Evolutionary conservation across 2,113 vertebrate species (phyloP).

Genomic region (Uria aalge): DNA sequence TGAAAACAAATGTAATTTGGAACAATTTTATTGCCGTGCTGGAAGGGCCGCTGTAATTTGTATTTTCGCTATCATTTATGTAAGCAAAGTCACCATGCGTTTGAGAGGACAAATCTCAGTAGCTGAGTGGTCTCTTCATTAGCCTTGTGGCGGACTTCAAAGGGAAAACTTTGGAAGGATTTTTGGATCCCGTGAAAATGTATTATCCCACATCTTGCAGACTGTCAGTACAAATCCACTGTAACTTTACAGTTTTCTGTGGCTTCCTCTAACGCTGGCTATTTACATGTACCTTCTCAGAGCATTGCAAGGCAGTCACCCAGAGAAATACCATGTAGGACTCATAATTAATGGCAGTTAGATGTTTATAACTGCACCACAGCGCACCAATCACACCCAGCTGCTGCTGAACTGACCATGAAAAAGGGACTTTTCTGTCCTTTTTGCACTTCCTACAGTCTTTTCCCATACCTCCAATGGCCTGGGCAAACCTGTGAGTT

Average conservation of each 20-base stretch:
- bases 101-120: not conserved
- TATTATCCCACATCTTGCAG: not conserved
- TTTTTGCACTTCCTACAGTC: not conserved
- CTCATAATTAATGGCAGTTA: not conserved
- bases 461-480: not conserved
- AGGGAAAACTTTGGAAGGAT: not conserved
- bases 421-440: not conserved
- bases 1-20: not conserved
- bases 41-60: not conserved
- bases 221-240: not conserved
- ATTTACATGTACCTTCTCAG: not conserved
- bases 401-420: constrained; percentile 14
- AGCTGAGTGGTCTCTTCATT: not conserved
- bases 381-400: not conserved
- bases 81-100: not conserved
- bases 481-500: not conserved
- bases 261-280: not conserved
- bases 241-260: not conserved
- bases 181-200: not conserved
- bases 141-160: not conserved
- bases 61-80: not conserved
- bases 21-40: not conserved
- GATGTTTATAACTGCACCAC: not conserved
- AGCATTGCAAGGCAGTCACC: not conserved
- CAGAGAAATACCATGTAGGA: not conserved